phyloP scores from a whole-genome alignment of 2,113 vertebrate genomes.

The Vidua chalybeata region DNA sequence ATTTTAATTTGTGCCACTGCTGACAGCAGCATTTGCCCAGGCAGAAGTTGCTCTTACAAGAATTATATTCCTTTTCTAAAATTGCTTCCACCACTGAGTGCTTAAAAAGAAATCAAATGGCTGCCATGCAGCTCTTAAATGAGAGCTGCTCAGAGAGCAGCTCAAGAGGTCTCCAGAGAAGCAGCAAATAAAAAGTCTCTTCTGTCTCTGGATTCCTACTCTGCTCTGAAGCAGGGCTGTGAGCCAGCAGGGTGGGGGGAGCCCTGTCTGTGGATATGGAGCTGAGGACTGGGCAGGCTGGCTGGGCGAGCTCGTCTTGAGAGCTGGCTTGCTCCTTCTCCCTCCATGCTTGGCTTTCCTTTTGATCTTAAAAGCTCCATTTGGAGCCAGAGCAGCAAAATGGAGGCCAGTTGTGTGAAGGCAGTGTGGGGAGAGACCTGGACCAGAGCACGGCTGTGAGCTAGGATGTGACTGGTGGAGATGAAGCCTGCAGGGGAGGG shows the following conservation, averaged over 20 bases:
- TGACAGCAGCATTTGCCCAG: not conserved
- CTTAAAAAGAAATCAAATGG: not conserved
- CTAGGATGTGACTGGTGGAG: not conserved
- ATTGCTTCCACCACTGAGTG: not conserved
- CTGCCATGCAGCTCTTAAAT: not conserved
- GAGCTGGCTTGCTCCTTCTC: not conserved
- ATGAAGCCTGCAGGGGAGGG: not conserved
- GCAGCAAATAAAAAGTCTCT: slow-evolving; percentile 1
- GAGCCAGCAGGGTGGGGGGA: not conserved
- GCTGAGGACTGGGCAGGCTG: not conserved
- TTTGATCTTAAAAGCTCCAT: not conserved
- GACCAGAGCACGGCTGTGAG: not conserved
- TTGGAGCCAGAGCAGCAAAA: not conserved
- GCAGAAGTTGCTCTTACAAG: not conserved
- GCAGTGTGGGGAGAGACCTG: not conserved
- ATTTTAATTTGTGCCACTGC: not conserved
- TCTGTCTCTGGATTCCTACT: not conserved
- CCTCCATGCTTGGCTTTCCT: not conserved
- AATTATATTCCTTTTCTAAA: not conserved
- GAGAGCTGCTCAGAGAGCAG: not conserved
- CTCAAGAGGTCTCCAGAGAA: slow-evolving; percentile 24
- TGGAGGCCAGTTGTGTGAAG: not conserved
- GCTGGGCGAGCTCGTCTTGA: not conserved
- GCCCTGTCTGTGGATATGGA: rapidly evolving
- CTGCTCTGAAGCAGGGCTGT: not conserved